Evolutionary conservation across 2,113 vertebrate species (phyloP).

Genomic region (Panurus biarmicus): DNA sequence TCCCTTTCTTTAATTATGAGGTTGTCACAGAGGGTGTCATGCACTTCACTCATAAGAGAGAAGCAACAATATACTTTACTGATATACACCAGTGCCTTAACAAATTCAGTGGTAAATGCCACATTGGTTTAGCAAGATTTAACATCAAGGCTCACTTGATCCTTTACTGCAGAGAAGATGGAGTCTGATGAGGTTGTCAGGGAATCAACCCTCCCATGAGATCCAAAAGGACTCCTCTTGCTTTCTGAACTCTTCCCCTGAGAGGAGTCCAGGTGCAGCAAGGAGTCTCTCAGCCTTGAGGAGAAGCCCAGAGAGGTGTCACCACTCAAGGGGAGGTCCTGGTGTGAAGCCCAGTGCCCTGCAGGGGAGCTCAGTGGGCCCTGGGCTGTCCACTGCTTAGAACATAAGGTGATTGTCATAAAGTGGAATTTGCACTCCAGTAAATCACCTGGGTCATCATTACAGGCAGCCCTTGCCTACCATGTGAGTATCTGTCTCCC

Average conservation of each 20-base stretch:
- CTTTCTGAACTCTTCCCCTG: background rate
- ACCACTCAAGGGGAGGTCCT: background rate
- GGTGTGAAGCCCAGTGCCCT: background rate
- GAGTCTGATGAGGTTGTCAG: background rate
- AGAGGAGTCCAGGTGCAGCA: background rate
- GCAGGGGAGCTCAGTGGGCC: background rate
- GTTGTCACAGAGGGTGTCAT: background rate
- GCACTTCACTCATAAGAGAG: background rate
- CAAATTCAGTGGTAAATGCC: background rate
- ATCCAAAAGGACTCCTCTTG: background rate
- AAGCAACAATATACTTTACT: background rate
- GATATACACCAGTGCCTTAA: background rate
- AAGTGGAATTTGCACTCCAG: background rate
- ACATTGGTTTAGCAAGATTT: background rate
- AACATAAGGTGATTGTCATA: accelerated
- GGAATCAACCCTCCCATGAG: background rate
- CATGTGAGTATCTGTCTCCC: background rate
- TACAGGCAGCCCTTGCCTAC: background rate
- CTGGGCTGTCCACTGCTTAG: background rate
- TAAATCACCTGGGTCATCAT: background rate
- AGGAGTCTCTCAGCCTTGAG: background rate
- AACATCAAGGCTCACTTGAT: background rate
- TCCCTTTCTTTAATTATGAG: background rate
- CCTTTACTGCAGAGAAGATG: too few relatives aligned
- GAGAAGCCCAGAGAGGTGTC: background rate